Conservation (phyloP, 2,113 vertebrate genomes). For the Motacilla tschutschensis region DNA sequence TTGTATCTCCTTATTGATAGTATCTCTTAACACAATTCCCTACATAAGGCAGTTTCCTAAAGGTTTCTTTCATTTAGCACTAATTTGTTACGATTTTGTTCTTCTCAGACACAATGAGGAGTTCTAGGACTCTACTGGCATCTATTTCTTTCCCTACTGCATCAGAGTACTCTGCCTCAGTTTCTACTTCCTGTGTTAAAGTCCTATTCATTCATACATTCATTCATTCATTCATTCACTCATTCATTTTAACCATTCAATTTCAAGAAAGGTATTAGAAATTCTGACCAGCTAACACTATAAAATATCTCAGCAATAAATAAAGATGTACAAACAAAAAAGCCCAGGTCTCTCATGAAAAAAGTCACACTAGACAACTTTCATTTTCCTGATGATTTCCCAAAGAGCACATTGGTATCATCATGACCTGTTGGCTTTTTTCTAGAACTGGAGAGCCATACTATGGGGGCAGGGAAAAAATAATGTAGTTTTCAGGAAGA, state of each 20-base stretch:
- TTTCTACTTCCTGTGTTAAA: not conserved
- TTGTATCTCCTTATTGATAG: not conserved
- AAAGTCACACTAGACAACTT: not conserved
- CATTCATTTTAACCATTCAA: not conserved
- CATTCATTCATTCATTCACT: not conserved
- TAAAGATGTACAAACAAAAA: not conserved
- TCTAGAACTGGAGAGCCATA: not conserved
- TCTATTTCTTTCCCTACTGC: not conserved
- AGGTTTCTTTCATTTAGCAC: not conserved
- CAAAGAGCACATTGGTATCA: not conserved
- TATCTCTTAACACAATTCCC: not conserved
- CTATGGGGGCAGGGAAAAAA: not conserved
- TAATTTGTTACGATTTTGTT: not conserved
- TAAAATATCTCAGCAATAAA: not conserved
- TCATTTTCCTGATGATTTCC: not conserved
- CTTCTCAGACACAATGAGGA: not conserved
- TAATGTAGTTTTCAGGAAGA: not conserved
- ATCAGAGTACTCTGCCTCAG: not conserved
- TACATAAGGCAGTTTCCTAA: not conserved
- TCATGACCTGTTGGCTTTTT: not conserved
- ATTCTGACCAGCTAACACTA: not conserved
- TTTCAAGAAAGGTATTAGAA: not conserved
- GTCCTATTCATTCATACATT: not conserved
- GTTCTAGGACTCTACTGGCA: not conserved
- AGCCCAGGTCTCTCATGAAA: not conserved